Base-by-base conservation (phyloP, 1,140 invertebrate genomes). In the Thaumatotibia leucotreta region DNA sequence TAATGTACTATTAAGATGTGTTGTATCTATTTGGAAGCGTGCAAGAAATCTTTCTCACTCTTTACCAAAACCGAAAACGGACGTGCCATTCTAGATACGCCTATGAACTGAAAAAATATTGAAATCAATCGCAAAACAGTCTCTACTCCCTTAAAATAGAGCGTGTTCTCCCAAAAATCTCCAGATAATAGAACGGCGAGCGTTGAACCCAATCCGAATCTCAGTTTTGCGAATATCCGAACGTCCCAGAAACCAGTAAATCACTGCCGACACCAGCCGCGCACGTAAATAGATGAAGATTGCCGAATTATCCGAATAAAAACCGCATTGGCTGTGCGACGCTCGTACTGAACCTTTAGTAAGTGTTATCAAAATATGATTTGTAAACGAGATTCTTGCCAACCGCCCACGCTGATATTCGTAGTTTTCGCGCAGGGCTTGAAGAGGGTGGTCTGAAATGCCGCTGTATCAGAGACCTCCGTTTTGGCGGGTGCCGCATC, bases 401-500 rank as follows among this genome's bases (percentile, higher is more conserved):
- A 84, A 81, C 73, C 73, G 71, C 79, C 80, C 75, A 83, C 77
- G 70, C 24, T 14, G 29, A 54, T 54, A 54, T 27, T 58, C 29
- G 29, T 58, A 14, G 23, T 20, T 64, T 49, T 62, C 27, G 31
- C 8, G 17, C 31, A 62, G 58, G 14, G 61, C 20, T 32, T 23
- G 61, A 9, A 31, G 32, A 20, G 61, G 22, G 27, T 22, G 10
- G 27, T 80, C 95, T 97, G 32, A 98, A 94, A 88, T 95, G 95
- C 82, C 97, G 96, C 22, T 93, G 86, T 94, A 92, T 78, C 91
- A 92, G 77, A 88, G 93, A 73, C 93, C 93, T 65, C 89, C 93
- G 45, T 94, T 94, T 82, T 94, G 93, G 93, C 91, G 92, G 66
- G 83, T 92, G 64, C 92, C 92, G 9, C 86, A 92, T 69, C 91